Evolutionary conservation across 2,113 vertebrate genomes (phyloP), one percentile per base, ranked within the genome.

Genomic region (Phoenicopterus ruber): DNA sequence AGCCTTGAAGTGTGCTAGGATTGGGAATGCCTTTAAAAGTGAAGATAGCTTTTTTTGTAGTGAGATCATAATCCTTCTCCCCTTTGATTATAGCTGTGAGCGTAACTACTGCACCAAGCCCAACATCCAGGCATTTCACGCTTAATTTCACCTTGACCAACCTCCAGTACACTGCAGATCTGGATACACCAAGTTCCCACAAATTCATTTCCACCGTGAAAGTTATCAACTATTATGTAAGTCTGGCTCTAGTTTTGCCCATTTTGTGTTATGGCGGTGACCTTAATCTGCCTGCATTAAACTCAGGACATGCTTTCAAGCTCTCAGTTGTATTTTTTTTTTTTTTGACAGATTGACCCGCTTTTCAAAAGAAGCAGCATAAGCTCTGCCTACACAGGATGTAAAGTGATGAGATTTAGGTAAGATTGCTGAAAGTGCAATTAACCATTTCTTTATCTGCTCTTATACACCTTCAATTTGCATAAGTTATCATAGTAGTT

Each of bases 131-230:
- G 49, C 49, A 84, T 31, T 97, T 97, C 92, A 97, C 94, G 2
- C 78, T 96, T 1, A 96, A 97, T 36, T 97, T 96, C 92, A 97
- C 94, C 42, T n/a, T 97, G 69, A 96, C 86, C 84, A 96, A 95
- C 69, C 61, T 97, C 16, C 79, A 0, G 2, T 93, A 96, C 72
- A 76, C 66, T 1, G 29, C 86, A 2, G 96, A 97, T 3, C 72
- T 97, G 95, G 78, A 29, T 4, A 6, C 2, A 26, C 76, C 76
- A 4, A 82, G 20, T 7, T 96, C 97, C 58, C 90, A 17, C 34
- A 87, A 31, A 22, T 97, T 92, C 91, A 69, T 61, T 26, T 92
- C 93, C 66, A 93, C 96, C 8, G 67, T 40, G 29, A 84, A 74
- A 59, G 46, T 95, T 15, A 55, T 97, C 52, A 94, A 71, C 36